Base-by-base conservation (phyloP, 2,113 vertebrate genomes). In the Ageneiosus marmoratus region DNA sequence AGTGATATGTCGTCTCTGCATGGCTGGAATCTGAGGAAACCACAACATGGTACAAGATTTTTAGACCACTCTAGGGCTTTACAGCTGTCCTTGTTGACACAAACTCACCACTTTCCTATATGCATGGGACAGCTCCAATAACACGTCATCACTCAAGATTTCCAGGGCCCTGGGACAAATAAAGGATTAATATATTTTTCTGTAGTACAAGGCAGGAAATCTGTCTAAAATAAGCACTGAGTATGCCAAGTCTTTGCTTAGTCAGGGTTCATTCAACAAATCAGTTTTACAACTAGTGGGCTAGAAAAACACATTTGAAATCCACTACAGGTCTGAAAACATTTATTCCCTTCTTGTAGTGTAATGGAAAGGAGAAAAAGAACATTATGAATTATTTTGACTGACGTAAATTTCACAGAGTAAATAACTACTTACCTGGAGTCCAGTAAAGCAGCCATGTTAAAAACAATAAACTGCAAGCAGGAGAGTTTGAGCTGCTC, bases 401-500 rank as follows among this genome's bases (percentile, higher is more conserved):
- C 53, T 27, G 55, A 72, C 13, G 44, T 81, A 11, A 74, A 73
- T 58, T 20, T 0, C 51, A 74, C 11, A 74, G 22, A 18, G 41
- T 74, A 27, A 74, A 24, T 75, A 51, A 62, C 10, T 51, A 58
- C 94, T 92, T 88, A 99, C 98, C 95, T 96, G 87, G 95, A 94
- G 92, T 99, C 98, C 87, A 99, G 94, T 87, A 99, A 89, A 83
- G 96, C 95, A 29, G 95, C 94, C 94, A 98, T 96, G 90, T 99
- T 99, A 87, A 98, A 91, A 81, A 92, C 96, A 41, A 98, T 97
- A 89, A 99, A 99, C 88, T 99, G 97, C 82, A 97, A 91, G 86
- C 97, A 98, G 89, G 98, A 98, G 48, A 96, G 91, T 89, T 97
- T 99, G 22, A 99, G 91, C 83, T 99, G 98, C 29, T 96, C 95